Conservation (phyloP, 2,113 vertebrate genomes). For the Pteruthius melanotis region DNA sequence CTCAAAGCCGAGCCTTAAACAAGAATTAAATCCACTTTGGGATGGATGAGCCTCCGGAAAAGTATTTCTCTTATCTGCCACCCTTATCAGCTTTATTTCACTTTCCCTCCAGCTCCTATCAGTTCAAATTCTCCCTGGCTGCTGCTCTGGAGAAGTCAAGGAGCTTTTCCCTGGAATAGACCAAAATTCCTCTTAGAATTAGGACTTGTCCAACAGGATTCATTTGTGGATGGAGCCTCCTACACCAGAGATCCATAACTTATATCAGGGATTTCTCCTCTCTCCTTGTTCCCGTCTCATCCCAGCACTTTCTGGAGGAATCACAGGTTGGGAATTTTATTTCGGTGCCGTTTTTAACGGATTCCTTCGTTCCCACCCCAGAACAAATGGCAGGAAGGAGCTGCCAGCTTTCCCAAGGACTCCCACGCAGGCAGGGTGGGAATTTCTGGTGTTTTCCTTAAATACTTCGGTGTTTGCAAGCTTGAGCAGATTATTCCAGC, state of each 20-base stretch:
- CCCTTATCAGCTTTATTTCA: background rate
- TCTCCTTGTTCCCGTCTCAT: background rate
- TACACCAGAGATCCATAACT: background rate
- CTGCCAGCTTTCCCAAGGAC: constrained; percentile 11
- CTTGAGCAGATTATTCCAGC: background rate
- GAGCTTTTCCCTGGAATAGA: background rate
- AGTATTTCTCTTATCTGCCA: too few relatives aligned
- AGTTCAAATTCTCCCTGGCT: background rate
- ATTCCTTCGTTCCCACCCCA: background rate
- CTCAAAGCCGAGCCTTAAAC: background rate
- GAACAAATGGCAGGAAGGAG: background rate
- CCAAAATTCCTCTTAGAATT: background rate
- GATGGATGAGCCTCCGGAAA: too few relatives aligned
- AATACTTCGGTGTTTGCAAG: background rate
- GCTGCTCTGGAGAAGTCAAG: background rate
- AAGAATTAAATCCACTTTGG: background rate
- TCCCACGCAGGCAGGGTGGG: background rate
- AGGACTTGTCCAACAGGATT: background rate
- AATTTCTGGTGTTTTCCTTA: background rate
- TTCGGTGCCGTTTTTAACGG: background rate
- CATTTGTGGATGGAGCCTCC: background rate
- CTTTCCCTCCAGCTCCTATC: background rate
- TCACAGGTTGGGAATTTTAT: background rate
- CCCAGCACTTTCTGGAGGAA: background rate
- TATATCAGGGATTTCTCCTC: background rate